These are phyloP conservation scores for Percina caprodes DNA, from an alignment of 2,113 vertebrate species.

Conservation along the genomic window DNA sequence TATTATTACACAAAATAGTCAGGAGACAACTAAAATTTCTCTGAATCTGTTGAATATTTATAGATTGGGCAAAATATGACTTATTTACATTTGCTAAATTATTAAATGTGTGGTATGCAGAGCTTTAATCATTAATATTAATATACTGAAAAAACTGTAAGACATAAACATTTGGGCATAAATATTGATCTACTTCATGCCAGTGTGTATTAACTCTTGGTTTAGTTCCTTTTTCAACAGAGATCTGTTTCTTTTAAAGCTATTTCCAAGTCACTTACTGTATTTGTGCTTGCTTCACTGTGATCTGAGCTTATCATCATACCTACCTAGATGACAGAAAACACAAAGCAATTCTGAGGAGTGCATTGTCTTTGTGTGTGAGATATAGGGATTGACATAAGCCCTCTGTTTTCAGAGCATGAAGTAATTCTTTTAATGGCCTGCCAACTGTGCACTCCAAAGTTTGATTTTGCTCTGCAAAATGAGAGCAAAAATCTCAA, in stretches of 20 bases:
- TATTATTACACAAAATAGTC: constrained; percentile 68
- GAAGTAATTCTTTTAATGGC: constrained; percentile 87
- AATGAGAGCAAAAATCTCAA: constrained; percentile 79
- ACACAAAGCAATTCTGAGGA: constrained; percentile 57
- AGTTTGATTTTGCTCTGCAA: constrained; percentile 83
- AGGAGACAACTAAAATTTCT: constrained; percentile 61
- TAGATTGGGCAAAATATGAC: constrained; percentile 68
- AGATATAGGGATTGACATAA: constrained; percentile 80
- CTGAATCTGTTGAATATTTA: constrained; percentile 72
- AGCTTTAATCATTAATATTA: constrained; percentile 75
- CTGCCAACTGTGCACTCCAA: constrained; percentile 78
- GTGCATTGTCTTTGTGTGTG: constrained; percentile 56
- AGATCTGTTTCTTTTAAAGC: constrained; percentile 62
- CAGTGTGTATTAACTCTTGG: constrained; percentile 55
- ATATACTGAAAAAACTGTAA: constrained; percentile 77
- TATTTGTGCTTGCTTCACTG: constrained; percentile 68
- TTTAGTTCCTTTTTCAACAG: constrained; percentile 55
- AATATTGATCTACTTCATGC: constrained; percentile 72
- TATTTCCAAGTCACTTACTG: constrained; percentile 71
- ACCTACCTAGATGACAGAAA: constrained; percentile 61
- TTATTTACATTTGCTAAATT: constrained; percentile 79
- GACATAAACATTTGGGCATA: constrained; percentile 79
- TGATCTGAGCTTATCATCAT: constrained; percentile 60
- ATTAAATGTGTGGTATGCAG: constrained; percentile 74
- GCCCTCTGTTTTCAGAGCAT: constrained; percentile 80